Evolutionary conservation across 2,888 invertebrate species (phyloP).

Genomic region (Agrochola lychnidis): DNA sequence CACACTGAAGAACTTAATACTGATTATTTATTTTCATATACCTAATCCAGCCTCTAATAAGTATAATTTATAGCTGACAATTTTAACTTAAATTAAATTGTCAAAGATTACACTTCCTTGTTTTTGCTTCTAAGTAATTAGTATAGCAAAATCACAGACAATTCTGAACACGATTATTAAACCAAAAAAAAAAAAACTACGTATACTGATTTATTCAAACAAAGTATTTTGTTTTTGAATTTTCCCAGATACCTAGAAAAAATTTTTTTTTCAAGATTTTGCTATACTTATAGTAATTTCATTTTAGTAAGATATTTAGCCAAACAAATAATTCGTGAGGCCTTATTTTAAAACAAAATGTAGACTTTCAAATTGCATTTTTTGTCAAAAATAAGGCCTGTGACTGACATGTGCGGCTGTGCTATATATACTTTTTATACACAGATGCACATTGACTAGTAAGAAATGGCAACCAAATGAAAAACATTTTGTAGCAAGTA

Average conservation of each 20-base stretch:
- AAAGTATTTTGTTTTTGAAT: background rate
- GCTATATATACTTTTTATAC: constrained; percentile 55
- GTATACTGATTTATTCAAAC: background rate
- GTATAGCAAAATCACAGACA: constrained; percentile 61
- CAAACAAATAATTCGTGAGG: constrained; percentile 66
- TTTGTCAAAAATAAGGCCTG: constrained; percentile 58
- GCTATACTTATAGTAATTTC: constrained; percentile 51
- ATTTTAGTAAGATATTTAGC: constrained; percentile 69
- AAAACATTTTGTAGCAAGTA: constrained; percentile 13
- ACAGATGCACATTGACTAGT: constrained; percentile 66
- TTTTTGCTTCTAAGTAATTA: constrained; percentile 63
- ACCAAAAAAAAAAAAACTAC: background rate
- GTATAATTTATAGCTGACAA: constrained; percentile 42
- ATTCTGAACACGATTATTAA: background rate
- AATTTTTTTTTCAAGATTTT: constrained; percentile 34
- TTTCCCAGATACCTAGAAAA: background rate
- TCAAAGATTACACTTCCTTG: constrained; percentile 53
- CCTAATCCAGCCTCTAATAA: constrained; percentile 53
- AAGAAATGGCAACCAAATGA: constrained; percentile 53
- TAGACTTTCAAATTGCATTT: background rate
- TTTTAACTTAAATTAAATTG: constrained; percentile 48
- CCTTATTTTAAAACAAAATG: constrained; percentile 51
- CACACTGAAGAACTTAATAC: constrained; percentile 14
- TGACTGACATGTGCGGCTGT: constrained; percentile 63
- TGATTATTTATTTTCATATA: constrained; percentile 10